Conservation (phyloP, 2,888 invertebrate species). For the Operophtera brumata region DNA sequence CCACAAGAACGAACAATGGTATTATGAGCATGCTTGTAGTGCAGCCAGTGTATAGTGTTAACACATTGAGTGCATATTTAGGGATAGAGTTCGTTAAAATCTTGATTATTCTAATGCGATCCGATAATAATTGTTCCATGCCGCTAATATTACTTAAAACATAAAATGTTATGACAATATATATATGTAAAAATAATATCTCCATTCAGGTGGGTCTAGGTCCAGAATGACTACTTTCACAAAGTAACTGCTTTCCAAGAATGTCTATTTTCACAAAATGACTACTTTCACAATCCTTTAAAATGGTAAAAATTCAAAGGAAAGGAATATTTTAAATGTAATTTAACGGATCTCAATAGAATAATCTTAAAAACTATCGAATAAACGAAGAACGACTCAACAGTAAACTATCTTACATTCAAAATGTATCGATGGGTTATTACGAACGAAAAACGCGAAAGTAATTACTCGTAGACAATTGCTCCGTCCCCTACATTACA, state of each 20-base stretch:
- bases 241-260: too few relatives aligned
- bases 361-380: conserved; percentile 4
- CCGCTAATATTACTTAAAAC: background rate
- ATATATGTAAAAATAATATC: too few relatives aligned
- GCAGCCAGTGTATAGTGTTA: conserved; percentile 43
- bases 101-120: conserved; percentile 11
- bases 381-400: conserved; percentile 2
- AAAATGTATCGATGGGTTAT: conserved; percentile 27
- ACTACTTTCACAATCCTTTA: too few relatives aligned
- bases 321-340: background rate
- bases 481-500: conserved; percentile 59
- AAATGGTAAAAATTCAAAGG: too few relatives aligned
- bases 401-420: conserved; percentile 3
- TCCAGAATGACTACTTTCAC: too few relatives aligned
- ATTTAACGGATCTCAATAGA: conserved; percentile 4
- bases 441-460: conserved; percentile 18
- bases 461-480: conserved; percentile 28
- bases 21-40: conserved; percentile 34
- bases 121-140: background rate
- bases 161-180: background rate
- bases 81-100: background rate
- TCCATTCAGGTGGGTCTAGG: too few relatives aligned
- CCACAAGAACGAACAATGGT: conserved; percentile 49
- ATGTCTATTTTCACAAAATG: too few relatives aligned
- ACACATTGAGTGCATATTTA: conserved; percentile 28